These are phyloP conservation scores for Andrena dorsata DNA, from an alignment of 2,888 invertebrate genomes.

Conservation along the genomic window DNA sequence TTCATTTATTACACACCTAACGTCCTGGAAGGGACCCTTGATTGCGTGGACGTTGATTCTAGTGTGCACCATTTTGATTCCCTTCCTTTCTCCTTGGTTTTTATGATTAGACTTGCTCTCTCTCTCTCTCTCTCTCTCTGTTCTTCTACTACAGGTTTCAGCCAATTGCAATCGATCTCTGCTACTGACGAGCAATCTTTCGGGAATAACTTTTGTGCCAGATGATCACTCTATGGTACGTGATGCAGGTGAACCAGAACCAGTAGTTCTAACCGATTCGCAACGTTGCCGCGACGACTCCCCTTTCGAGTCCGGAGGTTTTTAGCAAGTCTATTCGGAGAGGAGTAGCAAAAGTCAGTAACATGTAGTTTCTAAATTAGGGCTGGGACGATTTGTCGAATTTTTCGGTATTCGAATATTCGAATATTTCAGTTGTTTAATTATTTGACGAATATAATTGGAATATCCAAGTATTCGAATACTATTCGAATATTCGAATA, in stretches of 20 bases:
- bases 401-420: too few relatives aligned
- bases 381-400: too few relatives aligned
- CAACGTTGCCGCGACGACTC: conserved; percentile 93
- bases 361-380: background rate
- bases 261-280: conserved; percentile 93
- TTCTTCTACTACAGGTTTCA: background rate
- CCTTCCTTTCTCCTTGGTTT: background rate
- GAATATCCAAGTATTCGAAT: too few relatives aligned
- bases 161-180: conserved; percentile 32
- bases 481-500: too few relatives aligned
- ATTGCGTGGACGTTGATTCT: conserved; percentile 69
- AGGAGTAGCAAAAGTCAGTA: background rate
- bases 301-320: conserved; percentile 93
- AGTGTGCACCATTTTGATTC: conserved; percentile 77
- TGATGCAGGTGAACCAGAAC: conserved; percentile 93
- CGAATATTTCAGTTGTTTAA: too few relatives aligned
- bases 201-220: conserved; percentile 50
- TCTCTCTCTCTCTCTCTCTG: too few relatives aligned
- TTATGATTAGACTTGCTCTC: background rate
- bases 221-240: conserved; percentile 90
- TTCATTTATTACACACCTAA: conserved; percentile 72
- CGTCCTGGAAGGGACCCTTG: conserved; percentile 76
- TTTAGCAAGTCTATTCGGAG: conserved; percentile 90
- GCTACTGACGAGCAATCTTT: conserved; percentile 70
- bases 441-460: too few relatives aligned